Evolutionary conservation across 2,113 vertebrate species (phyloP), one percentile per base, ranked within the genome.

Genomic region (Azemiops feae): DNA sequence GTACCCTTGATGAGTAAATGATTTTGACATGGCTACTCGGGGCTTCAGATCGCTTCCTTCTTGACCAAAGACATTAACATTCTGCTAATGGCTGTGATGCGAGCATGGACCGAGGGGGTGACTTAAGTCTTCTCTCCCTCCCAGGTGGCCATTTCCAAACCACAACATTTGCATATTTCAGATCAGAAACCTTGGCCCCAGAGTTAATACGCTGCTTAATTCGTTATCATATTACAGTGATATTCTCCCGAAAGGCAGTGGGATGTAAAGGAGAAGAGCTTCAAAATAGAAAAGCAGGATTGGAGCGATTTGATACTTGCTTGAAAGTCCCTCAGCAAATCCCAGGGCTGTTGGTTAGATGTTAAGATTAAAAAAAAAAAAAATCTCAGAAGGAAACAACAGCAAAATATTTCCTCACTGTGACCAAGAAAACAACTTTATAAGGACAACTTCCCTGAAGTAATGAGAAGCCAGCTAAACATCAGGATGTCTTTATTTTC

Each of bases 1-100:
- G 95, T 69, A 86, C 39, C 58, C 58, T 96, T 95, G 91, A 95
- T 57, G 64, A 94, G 81, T 22, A 52, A 20, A 2, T 89, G 52
- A 22, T 43, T 93, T 91, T 96, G 88, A 91, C 86, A 90, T 5
- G 55, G 57, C 9, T 92, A 25, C 14, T 95, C n/a, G 54, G 91
- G 7, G 45, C 92, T 91, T 16, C 60, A 27, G 94, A 91, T 0
- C 0, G 5, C 90, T 92, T 89, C 8, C 12, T 3, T 89, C n/a
- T 91, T 14, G 92, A 94, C 0, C 12, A 93, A 92, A 91, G n/a
- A 87, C 91, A 94, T 89, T 86, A 94, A 50, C 3, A 47, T 53
- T 85, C 54, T 22, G 0, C 27, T 55, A 2, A 81, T 89, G 11
- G n/a, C 34, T 92, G 64, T 11, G 10, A 64, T 53, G 22, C 1